Evolutionary conservation across 1,140 invertebrate genomes (phyloP).

Genomic region (Latrodectus geometricus): DNA sequence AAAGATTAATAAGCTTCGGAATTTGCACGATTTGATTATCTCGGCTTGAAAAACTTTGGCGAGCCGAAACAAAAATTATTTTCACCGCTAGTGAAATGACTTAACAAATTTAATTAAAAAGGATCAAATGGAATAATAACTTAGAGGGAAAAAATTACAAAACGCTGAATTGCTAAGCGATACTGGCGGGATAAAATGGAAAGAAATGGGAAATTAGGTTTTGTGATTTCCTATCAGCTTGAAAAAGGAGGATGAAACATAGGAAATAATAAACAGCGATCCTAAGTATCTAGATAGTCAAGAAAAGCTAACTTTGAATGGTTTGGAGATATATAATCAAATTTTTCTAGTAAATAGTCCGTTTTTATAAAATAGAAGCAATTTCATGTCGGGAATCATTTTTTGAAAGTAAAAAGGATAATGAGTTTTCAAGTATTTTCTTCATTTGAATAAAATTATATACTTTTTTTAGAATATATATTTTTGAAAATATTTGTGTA

Average conservation of each 20-base stretch:
- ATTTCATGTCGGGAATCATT: conserved; percentile 15
- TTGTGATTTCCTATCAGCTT: conserved; percentile 53
- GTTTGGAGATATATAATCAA: conserved; percentile 48
- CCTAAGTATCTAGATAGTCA: not conserved
- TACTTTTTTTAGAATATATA: no score
- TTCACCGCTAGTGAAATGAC: conserved; percentile 61
- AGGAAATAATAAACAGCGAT: conserved; percentile 53
- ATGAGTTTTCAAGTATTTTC: not conserved
- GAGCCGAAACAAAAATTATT: conserved; percentile 61
- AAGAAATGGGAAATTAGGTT: conserved; percentile 57
- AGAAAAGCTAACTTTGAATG: not conserved
- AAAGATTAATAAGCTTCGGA: conserved; percentile 61
- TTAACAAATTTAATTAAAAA: conserved; percentile 63
- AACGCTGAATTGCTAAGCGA: conserved; percentile 54
- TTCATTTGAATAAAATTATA: not conserved
- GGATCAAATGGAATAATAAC: conserved; percentile 62
- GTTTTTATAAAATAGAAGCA: conserved; percentile 22
- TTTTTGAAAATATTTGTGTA: no score
- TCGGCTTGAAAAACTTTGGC: conserved; percentile 56
- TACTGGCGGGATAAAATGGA: conserved; percentile 45
- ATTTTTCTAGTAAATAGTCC: not conserved
- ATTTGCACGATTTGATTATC: conserved; percentile 60
- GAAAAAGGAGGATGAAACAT: conserved; percentile 45
- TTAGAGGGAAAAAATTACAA: conserved; percentile 41
- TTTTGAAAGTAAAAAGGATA: not conserved